phyloP scores from a whole-genome alignment of 2,113 vertebrate genomes.

The Atherinomorus stipes region DNA sequence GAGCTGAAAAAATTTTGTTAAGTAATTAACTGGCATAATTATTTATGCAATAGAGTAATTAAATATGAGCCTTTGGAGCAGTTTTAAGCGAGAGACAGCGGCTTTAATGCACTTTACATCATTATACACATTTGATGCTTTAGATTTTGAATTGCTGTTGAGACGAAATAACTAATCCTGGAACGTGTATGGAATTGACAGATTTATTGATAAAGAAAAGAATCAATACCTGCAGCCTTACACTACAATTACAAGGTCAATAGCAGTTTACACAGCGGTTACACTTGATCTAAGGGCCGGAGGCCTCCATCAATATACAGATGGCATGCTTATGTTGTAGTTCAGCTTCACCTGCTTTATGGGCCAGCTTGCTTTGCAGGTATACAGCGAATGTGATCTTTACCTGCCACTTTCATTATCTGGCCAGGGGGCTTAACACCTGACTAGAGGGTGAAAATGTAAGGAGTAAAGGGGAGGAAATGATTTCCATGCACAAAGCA shows the following conservation, averaged over 20 bases:
- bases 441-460: slow-evolving; percentile 13
- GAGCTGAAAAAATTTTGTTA: no score
- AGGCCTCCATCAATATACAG: slow-evolving; percentile 34
- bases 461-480: slow-evolving; percentile 8
- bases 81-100: neutral
- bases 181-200: slow-evolving; percentile 6
- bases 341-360: slow-evolving; percentile 17
- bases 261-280: slow-evolving; percentile 37
- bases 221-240: slow-evolving; percentile 39
- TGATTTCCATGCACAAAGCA: slow-evolving; percentile 15
- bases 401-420: slow-evolving; percentile 37
- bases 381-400: slow-evolving; percentile 30
- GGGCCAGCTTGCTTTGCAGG: slow-evolving; percentile 22
- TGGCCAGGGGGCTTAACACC: slow-evolving; percentile 9
- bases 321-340: slow-evolving; percentile 6
- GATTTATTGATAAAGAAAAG: slow-evolving; percentile 40
- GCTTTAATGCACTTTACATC: no score
- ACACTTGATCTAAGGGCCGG: slow-evolving; percentile 38
- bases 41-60: neutral
- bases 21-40: neutral
- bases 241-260: slow-evolving; percentile 38
- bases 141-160: neutral
- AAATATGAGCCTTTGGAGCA: neutral
- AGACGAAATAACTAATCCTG: neutral
- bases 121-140: neutral